Conservation (phyloP, 2,888 invertebrate genomes). For the Orthosia gothica region DNA sequence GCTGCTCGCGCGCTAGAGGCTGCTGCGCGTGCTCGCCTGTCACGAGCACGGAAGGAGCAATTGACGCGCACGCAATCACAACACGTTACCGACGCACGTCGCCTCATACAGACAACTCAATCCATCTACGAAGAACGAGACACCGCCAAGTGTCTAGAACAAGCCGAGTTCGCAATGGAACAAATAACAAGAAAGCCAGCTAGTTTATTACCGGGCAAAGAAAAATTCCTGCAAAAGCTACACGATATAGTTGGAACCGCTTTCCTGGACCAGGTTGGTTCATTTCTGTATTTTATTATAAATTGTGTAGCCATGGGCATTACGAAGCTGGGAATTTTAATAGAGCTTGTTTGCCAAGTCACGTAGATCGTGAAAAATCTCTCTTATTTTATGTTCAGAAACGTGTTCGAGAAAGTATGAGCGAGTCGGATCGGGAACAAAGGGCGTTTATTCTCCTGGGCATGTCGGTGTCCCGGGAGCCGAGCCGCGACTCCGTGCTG, state of each 20-base stretch:
- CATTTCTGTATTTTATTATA: slow-evolving; percentile 56
- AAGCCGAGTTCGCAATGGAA: slow-evolving; percentile 86
- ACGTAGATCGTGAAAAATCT: slow-evolving; percentile 68
- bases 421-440: slow-evolving; percentile 85
- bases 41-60: slow-evolving; percentile 79
- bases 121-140: slow-evolving; percentile 77
- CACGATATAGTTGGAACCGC: slow-evolving; percentile 83
- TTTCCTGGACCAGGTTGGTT: slow-evolving; percentile 85
- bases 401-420: slow-evolving; percentile 83
- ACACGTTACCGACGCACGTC: slow-evolving; percentile 80
- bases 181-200: slow-evolving; percentile 83
- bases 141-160: slow-evolving; percentile 84
- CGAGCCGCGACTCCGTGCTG: slow-evolving; percentile 71
- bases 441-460: slow-evolving; percentile 87
- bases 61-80: slow-evolving; percentile 80
- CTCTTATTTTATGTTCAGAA: slow-evolving; percentile 78
- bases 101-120: slow-evolving; percentile 80
- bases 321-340: slow-evolving; percentile 53
- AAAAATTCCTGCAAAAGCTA: slow-evolving; percentile 82
- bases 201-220: slow-evolving; percentile 83
- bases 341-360: slow-evolving; percentile 69
- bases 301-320: slow-evolving; percentile 59
- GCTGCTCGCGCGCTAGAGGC: slow-evolving; percentile 82
- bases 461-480: slow-evolving; percentile 85
- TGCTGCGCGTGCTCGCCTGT: slow-evolving; percentile 80